Evolutionary conservation across 2,797 vertebrate genomes (phyloP).

Genomic region (Lophotriccus pileatus): DNA sequence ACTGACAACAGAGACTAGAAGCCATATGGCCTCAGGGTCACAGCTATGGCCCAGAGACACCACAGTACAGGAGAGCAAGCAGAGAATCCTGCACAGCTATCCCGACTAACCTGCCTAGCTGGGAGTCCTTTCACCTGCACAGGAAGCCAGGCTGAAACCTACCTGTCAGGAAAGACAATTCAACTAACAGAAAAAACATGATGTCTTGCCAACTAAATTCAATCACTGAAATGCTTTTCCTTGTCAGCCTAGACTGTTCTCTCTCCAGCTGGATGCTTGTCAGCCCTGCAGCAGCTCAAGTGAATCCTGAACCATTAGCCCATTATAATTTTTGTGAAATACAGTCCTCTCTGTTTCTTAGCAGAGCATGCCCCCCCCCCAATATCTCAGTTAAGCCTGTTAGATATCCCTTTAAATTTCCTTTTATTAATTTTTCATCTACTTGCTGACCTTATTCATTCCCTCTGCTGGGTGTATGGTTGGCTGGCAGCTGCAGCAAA

Average conservation of each 20-base stretch:
- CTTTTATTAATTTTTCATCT: neutral
- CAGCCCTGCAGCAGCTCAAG: neutral
- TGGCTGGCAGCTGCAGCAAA: neutral
- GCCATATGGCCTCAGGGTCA: neutral
- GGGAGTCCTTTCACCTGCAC: neutral
- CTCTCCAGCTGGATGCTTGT: constrained; percentile 7
- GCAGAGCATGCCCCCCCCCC: neutral
- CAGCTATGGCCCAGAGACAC: neutral
- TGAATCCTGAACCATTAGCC: neutral
- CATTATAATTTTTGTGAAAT: neutral
- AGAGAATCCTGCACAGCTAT: neutral
- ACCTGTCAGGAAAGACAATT: neutral
- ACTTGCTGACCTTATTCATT: neutral
- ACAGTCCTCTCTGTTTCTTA: neutral
- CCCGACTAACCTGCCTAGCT: neutral
- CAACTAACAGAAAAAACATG: constrained; percentile 22
- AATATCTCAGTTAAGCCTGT: neutral
- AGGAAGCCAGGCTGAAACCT: neutral
- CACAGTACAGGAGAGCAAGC: neutral
- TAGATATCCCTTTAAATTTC: neutral
- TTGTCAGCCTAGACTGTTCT: neutral
- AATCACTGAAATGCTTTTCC: neutral
- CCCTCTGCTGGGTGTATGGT: neutral
- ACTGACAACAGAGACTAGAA: neutral
- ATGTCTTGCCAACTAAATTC: constrained; percentile 19